A percentile compares a stretch with the other conserved stretches of the same genome.
These are phyloP conservation scores for Choloepus didactylus DNA, from an alignment of 2,797 vertebrate genomes.

Conservation along the genomic window DNA sequence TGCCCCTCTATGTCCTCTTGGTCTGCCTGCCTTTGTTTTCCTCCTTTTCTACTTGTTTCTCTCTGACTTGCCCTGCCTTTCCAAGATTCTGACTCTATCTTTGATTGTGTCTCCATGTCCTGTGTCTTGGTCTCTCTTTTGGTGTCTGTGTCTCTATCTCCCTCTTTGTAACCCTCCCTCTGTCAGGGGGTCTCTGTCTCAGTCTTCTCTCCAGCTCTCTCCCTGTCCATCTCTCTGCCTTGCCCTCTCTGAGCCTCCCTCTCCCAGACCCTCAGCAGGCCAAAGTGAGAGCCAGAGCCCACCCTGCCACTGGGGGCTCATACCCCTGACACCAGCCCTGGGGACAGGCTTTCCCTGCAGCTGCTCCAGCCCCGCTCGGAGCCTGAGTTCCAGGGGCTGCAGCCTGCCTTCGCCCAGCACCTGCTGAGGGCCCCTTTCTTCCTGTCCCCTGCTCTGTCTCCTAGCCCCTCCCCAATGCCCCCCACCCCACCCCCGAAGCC, in stretches of 20 bases:
- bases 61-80: background rate
- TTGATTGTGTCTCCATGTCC: background rate
- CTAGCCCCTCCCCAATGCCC: background rate
- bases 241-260: conserved; percentile 5
- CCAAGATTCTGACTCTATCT: background rate
- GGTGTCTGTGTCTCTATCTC: background rate
- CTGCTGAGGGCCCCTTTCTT: background rate
- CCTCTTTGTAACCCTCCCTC: background rate
- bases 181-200: background rate
- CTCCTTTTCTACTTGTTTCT: background rate
- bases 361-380: background rate
- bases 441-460: background rate
- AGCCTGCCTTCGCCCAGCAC: background rate
- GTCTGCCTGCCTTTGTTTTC: background rate
- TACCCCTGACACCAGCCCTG: background rate
- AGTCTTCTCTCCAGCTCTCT: background rate
- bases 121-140: background rate
- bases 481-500: background rate
- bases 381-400: background rate
- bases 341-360: background rate
- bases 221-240: background rate
- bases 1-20: background rate
- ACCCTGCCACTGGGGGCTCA: background rate
- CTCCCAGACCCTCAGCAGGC: background rate
- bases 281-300: background rate